Evolutionary conservation across 1,140 invertebrate genomes (phyloP), one percentile per base, ranked within the genome.

Genomic region (Anastrepha obliqua): DNA sequence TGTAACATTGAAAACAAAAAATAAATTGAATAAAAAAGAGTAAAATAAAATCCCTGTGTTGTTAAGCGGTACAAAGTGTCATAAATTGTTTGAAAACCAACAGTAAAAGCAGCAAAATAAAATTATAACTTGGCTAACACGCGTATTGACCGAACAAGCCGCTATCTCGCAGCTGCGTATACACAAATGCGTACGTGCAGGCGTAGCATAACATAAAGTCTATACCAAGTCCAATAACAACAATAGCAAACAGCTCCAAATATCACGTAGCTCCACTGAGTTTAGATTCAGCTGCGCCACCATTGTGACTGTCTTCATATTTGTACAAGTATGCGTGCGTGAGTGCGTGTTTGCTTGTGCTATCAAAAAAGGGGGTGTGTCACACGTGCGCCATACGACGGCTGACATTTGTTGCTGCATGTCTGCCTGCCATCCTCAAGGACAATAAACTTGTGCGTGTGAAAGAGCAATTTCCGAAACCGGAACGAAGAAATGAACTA

Each of bases 181-280:
- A 74, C 42, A 47, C 67, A 74, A 47, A 74, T 74, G 67, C 67
- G 67, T 74, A 74, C 67, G 67, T 74, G 67, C 67, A 15, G 42
- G 44, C 67, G 42, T 17, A 8, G 17, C 60, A 11, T 55, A 55
- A 55, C 51, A 55, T 11, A 55, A 55, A 55, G 51, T 55, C 51
- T 8, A 55, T 11, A 55, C 51, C 6, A 55, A 1, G 51, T 6
- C 17, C 4, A 62, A 62, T 15, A 74, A 13, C 60, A 62, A 13
- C 42, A 74, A 17, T 13, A 6, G 17, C 60, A 62, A 74, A 4
- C 67, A 47, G 44, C 6, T 67, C 42, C 67, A 74, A 74, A 74
- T 17, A 74, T 74, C 42, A 47, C 67, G 67, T 74, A 74, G 42
- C 42, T 39, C 6, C 67, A 8, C 51, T 8, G 67, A 74, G 39